Base-by-base conservation (phyloP, 2,888 invertebrate genomes). In the Boloria selene region DNA sequence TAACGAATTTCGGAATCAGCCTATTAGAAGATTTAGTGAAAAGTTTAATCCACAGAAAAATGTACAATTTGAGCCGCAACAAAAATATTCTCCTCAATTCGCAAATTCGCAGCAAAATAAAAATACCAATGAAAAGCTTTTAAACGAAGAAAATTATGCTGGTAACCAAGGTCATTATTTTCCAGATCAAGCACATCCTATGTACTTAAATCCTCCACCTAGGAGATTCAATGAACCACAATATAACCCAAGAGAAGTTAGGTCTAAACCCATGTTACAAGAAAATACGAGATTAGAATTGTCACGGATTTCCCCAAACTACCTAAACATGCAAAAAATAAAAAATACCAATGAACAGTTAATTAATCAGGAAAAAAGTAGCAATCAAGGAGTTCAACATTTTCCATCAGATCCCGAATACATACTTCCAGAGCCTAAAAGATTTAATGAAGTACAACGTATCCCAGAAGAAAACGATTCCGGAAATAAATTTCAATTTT, bases 11-110 rank as follows among this genome's bases (percentile, higher is more conserved):
- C 38, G 14, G 17, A 47, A 17, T 49, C 59, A 50, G 14, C 16
- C 13, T 16, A 49, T 31, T 17, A 1, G 1, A 13, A 17, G 50
- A 59, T 26, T 45, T 45, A 1, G n/a, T n/a, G 45, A 45, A 0
- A 31, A 18, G 3, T 13, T 59, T 14, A 59, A 59, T 2, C 13
- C 59, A 16, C 17, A 17, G 49, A 4, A 31, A 18, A 50, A 50
- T 50, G 2, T 49, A 31, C 47, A 49, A 17, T 38, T 31, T 14
- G 17, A 26, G 49, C 17, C 16, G 14, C 38, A 31, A 59, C n/a
- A n/a, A 45, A 45, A 10, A 49, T 31, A n/a, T 59, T 49, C 31
- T 59, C 38, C 59, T 17, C 49, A 59, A 17, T 59, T 49, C 47
- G 31, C 14, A 14, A 49, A 59, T 3, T 18, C 38, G 10, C 17